A percentile compares a stretch with the other conserved stretches of the same genome.
phyloP scores from a whole-genome alignment of 2,888 invertebrate genomes.

The Taphrorychus bicolor region DNA sequence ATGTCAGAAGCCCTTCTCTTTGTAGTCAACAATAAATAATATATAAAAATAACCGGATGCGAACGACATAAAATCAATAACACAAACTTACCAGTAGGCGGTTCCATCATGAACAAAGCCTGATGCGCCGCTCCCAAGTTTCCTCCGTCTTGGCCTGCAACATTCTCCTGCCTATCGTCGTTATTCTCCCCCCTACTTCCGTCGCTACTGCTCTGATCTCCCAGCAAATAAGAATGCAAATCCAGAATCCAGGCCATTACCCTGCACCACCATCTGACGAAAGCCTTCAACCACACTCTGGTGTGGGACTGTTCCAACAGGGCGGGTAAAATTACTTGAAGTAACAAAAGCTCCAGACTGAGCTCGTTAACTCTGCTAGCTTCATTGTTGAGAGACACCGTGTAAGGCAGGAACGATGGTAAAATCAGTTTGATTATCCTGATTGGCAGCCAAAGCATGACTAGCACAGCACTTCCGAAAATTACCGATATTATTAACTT shows the following conservation, averaged over 20 bases:
- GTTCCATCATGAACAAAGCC: constrained; percentile 86
- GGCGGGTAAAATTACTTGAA: constrained; percentile 95
- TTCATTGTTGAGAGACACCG: constrained; percentile 82
- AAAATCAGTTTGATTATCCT: constrained; percentile 80
- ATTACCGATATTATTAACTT: constrained; percentile 92
- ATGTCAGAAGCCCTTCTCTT: no score
- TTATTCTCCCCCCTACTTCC: constrained; percentile 53
- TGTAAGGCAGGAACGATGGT: constrained; percentile 94
- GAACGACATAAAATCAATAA: not conserved
- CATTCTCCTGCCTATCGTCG: constrained; percentile 39
- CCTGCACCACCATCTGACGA: constrained; percentile 86
- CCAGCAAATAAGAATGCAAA: constrained; percentile 88
- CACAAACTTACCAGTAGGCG: constrained; percentile 55
- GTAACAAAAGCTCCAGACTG: constrained; percentile 87
- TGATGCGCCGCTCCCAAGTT: constrained; percentile 84
- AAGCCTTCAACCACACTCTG: constrained; percentile 88
- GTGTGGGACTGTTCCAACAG: constrained; percentile 96
- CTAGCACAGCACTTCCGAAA: constrained; percentile 93
- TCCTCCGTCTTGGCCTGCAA: constrained; percentile 56
- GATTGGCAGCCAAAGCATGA: constrained; percentile 97
- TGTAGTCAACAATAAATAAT: no score
- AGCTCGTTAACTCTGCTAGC: constrained; percentile 92
- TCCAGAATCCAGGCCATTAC: constrained; percentile 84
- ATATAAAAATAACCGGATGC: no score
- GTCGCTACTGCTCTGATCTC: constrained; percentile 65